Percentiles rank a stretch among this genome's conserved stretches.
These are phyloP conservation scores for Sebastolobus alascanus DNA, from an alignment of 2,797 vertebrate genomes.

Conservation along the genomic window DNA sequence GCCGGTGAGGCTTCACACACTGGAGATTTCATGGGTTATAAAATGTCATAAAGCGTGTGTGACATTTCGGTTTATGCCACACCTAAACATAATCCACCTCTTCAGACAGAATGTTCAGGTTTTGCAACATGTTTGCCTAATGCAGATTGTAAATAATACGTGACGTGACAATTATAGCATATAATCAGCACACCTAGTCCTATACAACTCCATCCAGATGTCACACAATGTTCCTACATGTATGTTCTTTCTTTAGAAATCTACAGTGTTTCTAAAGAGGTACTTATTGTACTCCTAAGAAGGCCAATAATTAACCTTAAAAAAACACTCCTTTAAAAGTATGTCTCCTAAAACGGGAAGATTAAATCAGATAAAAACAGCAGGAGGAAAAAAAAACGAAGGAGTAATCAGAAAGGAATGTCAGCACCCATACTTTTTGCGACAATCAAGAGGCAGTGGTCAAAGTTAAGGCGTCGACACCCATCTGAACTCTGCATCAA, in stretches of 20 bases:
- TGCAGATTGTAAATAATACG: conserved; percentile 66
- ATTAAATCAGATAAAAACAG: conserved; percentile 21
- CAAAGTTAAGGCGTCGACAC: conserved; percentile 46
- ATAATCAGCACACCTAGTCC: not conserved
- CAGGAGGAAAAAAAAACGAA: conserved; percentile 20
- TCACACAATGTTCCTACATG: not conserved
- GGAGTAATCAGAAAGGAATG: conserved; percentile 49
- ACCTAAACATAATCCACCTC: conserved; percentile 57
- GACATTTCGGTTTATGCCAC: conserved; percentile 44
- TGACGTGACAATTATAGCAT: conserved; percentile 58
- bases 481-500: conserved; percentile 34
- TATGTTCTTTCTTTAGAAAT: not conserved
- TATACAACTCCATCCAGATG: not conserved
- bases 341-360: conserved; percentile 19
- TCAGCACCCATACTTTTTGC: conserved; percentile 39
- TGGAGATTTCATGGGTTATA: conserved; percentile 27
- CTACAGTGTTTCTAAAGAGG: not conserved
- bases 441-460: conserved; percentile 44
- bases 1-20: conserved; percentile 25
- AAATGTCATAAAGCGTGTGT: conserved; percentile 30
- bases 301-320: not conserved
- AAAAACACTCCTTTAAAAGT: not conserved
- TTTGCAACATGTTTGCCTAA: conserved; percentile 85
- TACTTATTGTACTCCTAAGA: not conserved
- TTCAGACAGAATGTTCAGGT: conserved; percentile 85